Base-by-base conservation (phyloP, 2,888 invertebrate genomes). In the Smittia sp. region DNA sequence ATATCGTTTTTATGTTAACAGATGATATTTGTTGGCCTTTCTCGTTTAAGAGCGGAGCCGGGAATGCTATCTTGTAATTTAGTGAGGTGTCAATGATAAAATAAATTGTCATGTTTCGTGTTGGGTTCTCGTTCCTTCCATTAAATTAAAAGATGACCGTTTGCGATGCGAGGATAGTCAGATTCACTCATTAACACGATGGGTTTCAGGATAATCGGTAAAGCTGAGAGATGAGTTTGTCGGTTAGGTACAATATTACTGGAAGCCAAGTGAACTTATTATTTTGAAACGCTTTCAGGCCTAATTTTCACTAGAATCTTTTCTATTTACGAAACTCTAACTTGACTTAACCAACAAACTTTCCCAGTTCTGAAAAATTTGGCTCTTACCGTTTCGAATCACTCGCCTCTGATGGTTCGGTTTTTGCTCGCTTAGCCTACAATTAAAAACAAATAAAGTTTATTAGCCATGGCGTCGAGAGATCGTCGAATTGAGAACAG, bases 351-450 rank as follows among this genome's bases (percentile, higher is more conserved):
- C n/a, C n/a, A n/a, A n/a, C n/a, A n/a, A n/a, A n/a, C n/a, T n/a
- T n/a, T n/a, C n/a, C n/a, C n/a, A n/a, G n/a, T n/a, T n/a, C n/a
- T n/a, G n/a, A n/a, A 41, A 22, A 25, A 63, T 52, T 66, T 75
- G 75, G 73, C 74, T 80, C 86, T 86, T 83, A 90, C 90, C 89
- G 86, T 83, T 88, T 88, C 80, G 87, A 84, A 78, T 89, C 89
- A 84, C 88, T 86, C 75, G 85, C 81, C 80, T 89, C 86, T 79
- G 85, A 85, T 76, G 87, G 83, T 80, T 90, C 89, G 77, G 86
- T 85, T 84, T 89, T 85, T 77, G 88, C 85, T 82, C 89, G 85
- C 84, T 90, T 90, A 82, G 89, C 89, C 90, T 90, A 85, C 65
- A 88, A 88, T 81, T 81, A 84, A 76, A 76, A 76, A 76, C 13